Evolutionary conservation across 2,113 vertebrate species (phyloP), one percentile per base, ranked within the genome.

Genomic region (Muntiacus reevesi): DNA sequence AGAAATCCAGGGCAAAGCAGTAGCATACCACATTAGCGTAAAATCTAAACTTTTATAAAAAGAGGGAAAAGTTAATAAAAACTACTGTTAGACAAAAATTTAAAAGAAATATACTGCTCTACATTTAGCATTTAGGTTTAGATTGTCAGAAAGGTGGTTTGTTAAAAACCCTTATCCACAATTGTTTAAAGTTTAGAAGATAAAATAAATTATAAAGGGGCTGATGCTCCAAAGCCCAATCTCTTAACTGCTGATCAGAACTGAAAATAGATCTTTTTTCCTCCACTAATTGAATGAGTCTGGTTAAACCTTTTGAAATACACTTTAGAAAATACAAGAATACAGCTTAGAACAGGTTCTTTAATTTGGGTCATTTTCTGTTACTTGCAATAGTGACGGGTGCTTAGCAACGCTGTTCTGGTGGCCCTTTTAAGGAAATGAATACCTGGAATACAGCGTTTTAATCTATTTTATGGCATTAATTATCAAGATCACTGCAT

Each of bases 251-350:
- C 84, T 97, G 89, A 97, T 98, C 90, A 98, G 82, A 98, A 79
- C 57, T 98, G 95, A 98, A 98, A 98, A 98, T 64, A 94, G 97
- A 97, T 97, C 45, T 96, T 97, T 97, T 97, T 95, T 97, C 59
- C 94, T 81, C 91, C 78, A 93, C 87, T 98, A 96, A 98, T 92
- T 97, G 97, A 91, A 12, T 43, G 95, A 97, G 64, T 97, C 94
- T 89, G 27, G 60, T 96, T 98, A 98, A 98, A 97, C 89, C 97
- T 98, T 98, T 96, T 94, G 13, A 98, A 97, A 97, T 82, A 40
- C 85, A 98, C 67, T 95, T 96, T 40, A 97, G 83, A 97, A 98
- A 98, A 98, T 52, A 62, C 67, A 98, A 97, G 96, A 98, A 95
- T 78, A 97, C 21, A 96, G 97, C 64, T 97, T 71, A 97, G 98